A percentile compares a stretch with the other conserved stretches of the same genome.
Evolutionary conservation across 2,113 vertebrate species (phyloP).

Genomic region (Lucifuga dentata): DNA sequence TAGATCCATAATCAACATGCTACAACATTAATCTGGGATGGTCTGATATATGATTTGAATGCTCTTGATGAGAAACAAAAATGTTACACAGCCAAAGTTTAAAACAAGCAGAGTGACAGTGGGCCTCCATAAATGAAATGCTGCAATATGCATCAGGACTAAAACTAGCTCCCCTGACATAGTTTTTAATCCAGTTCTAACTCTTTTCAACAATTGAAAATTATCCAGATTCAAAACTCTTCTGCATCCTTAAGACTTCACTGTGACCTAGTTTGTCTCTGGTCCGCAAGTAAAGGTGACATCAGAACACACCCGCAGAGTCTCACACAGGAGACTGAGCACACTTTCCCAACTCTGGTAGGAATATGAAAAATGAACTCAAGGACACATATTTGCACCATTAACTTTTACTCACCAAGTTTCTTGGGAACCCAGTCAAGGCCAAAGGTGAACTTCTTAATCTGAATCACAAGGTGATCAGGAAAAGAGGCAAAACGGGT

Average conservation of each 20-base stretch:
- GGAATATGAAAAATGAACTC: background rate
- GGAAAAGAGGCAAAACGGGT: constrained; percentile 98
- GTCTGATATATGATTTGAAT: too few relatives aligned
- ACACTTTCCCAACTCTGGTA: background rate
- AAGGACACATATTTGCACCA: background rate
- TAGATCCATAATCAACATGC: too few relatives aligned
- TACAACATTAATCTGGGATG: too few relatives aligned
- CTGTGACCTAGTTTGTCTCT: background rate
- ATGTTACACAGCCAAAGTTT: background rate
- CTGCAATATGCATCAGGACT: background rate
- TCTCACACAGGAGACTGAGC: background rate
- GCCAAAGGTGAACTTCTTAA: constrained; percentile 99
- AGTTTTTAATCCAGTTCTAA: too few relatives aligned
- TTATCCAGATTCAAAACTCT: background rate
- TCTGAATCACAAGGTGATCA: constrained; percentile 97
- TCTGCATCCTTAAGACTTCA: background rate
- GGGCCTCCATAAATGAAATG: background rate
- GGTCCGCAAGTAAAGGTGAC: background rate
- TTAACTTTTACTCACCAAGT: constrained; percentile 86
- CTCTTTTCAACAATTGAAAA: too few relatives aligned
- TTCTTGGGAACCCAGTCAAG: constrained; percentile 99
- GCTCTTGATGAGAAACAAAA: too few relatives aligned
- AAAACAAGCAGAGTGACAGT: background rate
- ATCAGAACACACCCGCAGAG: background rate
- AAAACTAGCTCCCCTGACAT: too few relatives aligned